Conservation (phyloP, 2,113 vertebrate genomes). For the Stegostoma tigrinum region DNA sequence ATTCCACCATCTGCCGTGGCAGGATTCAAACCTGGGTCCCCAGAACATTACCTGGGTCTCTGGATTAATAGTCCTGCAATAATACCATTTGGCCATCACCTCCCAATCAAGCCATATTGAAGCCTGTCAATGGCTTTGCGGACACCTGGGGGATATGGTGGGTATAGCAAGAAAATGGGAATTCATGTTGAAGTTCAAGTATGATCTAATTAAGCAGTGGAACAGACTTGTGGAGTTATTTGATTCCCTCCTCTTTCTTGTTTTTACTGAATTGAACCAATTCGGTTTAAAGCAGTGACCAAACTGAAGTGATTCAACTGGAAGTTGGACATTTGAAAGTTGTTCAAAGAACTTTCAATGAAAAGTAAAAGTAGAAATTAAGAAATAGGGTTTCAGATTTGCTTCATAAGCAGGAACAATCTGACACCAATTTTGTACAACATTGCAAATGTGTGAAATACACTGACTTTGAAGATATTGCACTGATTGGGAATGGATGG, state of each 20-base stretch:
- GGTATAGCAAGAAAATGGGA: neutral
- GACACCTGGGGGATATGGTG: neutral
- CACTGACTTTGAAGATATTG: neutral
- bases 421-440: neutral
- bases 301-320: neutral
- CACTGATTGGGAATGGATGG: neutral
- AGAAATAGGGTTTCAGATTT: neutral
- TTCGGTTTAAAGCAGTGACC: neutral
- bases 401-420: neutral
- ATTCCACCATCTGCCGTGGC: too few species aligned
- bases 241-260: neutral
- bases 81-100: too few species aligned
- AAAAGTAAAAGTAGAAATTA: neutral
- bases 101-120: too few species aligned
- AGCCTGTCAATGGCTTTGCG: neutral
- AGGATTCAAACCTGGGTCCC: too few species aligned
- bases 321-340: neutral
- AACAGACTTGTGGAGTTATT: neutral
- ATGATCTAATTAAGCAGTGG: neutral
- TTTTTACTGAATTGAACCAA: neutral
- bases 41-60: too few species aligned
- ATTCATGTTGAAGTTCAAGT: neutral
- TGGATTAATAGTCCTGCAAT: too few species aligned
- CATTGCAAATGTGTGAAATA: neutral
- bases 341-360: neutral